Conservation (phyloP, 1,140 invertebrate genomes). For the Plodia interpunctella region DNA sequence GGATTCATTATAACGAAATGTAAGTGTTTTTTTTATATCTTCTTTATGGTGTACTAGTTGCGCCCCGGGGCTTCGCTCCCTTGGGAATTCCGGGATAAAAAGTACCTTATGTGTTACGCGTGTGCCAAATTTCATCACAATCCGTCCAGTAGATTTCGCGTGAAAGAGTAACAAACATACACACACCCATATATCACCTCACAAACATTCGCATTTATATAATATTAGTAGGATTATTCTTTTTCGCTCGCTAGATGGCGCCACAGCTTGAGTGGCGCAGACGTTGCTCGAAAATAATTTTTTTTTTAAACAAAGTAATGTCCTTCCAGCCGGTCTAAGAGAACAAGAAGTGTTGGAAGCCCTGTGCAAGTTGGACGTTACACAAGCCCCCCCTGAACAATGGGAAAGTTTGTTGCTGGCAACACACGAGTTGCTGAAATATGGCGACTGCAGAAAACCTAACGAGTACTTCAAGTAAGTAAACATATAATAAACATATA, state of each 20-base stretch:
- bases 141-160: neutral
- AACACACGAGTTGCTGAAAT: constrained; percentile 71
- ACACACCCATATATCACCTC: too few relatives aligned
- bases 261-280: too few relatives aligned
- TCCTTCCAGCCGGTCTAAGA: constrained; percentile 51
- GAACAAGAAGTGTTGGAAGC: constrained; percentile 68
- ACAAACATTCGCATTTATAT: neutral
- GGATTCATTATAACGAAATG: constrained; percentile 72
- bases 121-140: neutral
- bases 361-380: constrained; percentile 54
- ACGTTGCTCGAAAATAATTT: too few relatives aligned
- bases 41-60: neutral
- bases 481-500: too few relatives aligned
- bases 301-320: too few relatives aligned
- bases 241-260: too few relatives aligned
- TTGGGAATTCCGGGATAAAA: too few relatives aligned
- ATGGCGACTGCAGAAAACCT: constrained; percentile 65
- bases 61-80: too few relatives aligned
- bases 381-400: constrained; percentile 47
- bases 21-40: constrained; percentile 30
- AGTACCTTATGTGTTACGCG: too few relatives aligned
- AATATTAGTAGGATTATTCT: neutral
- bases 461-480: constrained; percentile 69
- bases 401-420: constrained; percentile 55
- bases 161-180: neutral